Percentiles rank a stretch among this genome's conserved stretches.
phyloP scores from a whole-genome alignment of 2,113 vertebrate genomes.

The Columbina picui region DNA sequence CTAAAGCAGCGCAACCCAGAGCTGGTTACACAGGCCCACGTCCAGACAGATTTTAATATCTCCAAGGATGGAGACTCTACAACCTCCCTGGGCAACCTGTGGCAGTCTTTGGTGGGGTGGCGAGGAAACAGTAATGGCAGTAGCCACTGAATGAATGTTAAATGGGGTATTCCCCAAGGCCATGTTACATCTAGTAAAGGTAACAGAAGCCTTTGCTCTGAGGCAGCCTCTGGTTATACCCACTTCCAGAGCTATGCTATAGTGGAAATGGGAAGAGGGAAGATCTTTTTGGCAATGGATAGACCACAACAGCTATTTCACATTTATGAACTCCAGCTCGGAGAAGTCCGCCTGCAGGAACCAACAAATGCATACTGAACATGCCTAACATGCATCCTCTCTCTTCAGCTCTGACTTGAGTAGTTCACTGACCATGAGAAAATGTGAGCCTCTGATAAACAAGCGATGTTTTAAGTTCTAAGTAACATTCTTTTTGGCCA shows the following conservation, averaged over 20 bases:
- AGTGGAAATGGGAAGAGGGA: background rate
- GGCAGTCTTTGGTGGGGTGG: no score
- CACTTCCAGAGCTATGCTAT: background rate
- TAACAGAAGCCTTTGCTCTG: background rate
- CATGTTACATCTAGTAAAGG: background rate
- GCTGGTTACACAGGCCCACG: background rate
- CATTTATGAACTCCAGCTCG: background rate
- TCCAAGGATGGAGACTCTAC: background rate
- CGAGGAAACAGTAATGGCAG: background rate
- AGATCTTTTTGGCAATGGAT: background rate
- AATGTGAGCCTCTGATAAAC: background rate
- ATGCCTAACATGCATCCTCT: background rate
- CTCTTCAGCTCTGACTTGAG: background rate
- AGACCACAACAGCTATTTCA: background rate
- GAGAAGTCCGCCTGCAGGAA: background rate
- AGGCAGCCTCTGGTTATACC: background rate
- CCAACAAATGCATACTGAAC: background rate
- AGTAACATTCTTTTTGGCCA: background rate
- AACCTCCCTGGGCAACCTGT: background rate
- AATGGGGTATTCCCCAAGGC: background rate
- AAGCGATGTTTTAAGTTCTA: background rate
- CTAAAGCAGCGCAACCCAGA: background rate
- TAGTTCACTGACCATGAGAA: background rate
- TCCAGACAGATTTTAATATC: background rate
- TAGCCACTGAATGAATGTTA: background rate